Evolutionary conservation across 2,113 vertebrate genomes (phyloP).

Genomic region (Osmerus eperlanus): DNA sequence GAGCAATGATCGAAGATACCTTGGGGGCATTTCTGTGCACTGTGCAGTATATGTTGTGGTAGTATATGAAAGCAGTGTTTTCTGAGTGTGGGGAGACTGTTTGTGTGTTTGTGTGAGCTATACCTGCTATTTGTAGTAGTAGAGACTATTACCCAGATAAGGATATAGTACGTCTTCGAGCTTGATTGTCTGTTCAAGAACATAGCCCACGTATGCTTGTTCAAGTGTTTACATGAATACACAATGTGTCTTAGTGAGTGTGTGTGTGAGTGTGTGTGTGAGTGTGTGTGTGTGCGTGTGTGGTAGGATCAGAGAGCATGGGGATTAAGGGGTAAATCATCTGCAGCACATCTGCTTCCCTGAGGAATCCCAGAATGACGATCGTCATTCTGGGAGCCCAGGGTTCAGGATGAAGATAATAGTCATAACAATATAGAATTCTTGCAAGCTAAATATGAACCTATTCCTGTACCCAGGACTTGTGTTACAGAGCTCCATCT

Average conservation of each 20-base stretch:
- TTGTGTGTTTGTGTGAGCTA: too few species aligned
- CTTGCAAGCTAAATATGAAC: too few species aligned
- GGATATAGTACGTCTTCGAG: not conserved
- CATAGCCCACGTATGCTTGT: not conserved
- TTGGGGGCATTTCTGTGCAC: too few species aligned
- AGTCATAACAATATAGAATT: too few species aligned
- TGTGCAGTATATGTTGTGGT: too few species aligned
- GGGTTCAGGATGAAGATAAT: not conserved
- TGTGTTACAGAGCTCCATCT: too few species aligned
- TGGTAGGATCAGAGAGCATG: constrained; percentile 27
- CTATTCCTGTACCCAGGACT: too few species aligned
- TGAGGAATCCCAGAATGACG: constrained; percentile 51
- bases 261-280: constrained; percentile 2
- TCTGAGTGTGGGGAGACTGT: too few species aligned
- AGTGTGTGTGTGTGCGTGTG: not conserved
- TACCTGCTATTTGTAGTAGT: too few species aligned
- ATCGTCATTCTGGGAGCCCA: constrained; percentile 32
- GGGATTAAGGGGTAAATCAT: constrained; percentile 59
- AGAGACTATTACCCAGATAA: not conserved
- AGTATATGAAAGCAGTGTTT: too few species aligned
- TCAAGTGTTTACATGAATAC: not conserved
- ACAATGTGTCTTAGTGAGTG: not conserved
- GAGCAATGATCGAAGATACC: too few species aligned
- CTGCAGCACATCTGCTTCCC: constrained; percentile 58
- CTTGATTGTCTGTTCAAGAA: not conserved